A percentile compares a stretch with the other conserved stretches of the same genome.
phyloP scores from a whole-genome alignment of 2,888 invertebrate genomes.

The Pseudolycoriella hygida region DNA sequence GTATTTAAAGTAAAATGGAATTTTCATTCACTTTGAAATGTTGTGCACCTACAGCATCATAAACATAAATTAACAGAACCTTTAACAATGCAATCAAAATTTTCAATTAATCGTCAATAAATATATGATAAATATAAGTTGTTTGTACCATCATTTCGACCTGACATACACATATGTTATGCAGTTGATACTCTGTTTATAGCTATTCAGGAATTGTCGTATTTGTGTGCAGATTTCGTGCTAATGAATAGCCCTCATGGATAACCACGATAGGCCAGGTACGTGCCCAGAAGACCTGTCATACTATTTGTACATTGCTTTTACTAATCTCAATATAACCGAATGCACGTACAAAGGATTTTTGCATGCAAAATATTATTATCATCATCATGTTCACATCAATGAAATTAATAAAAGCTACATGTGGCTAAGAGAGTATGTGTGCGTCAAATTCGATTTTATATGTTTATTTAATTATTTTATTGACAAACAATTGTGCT shows the following conservation, averaged over 20 bases:
- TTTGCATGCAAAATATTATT: slow-evolving; percentile 2
- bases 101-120: neutral
- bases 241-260: slow-evolving; percentile 16
- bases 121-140: no score
- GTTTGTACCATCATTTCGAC: no score
- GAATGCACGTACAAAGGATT: slow-evolving; percentile 6
- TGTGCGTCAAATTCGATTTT: no score
- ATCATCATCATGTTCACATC: neutral
- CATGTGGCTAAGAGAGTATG: no score
- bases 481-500: no score
- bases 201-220: neutral
- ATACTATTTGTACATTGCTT: neutral
- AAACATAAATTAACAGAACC: no score
- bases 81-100: neutral
- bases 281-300: slow-evolving; percentile 14
- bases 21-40: no score
- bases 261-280: slow-evolving; percentile 16
- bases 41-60: neutral
- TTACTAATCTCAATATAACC: neutral
- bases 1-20: no score
- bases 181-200: slow-evolving; percentile 17
- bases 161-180: neutral
- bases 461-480: no score
- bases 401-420: no score
- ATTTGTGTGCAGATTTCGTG: slow-evolving; percentile 13